phyloP scores from a whole-genome alignment of 2,797 vertebrate genomes.

The Selene dorsalis region DNA sequence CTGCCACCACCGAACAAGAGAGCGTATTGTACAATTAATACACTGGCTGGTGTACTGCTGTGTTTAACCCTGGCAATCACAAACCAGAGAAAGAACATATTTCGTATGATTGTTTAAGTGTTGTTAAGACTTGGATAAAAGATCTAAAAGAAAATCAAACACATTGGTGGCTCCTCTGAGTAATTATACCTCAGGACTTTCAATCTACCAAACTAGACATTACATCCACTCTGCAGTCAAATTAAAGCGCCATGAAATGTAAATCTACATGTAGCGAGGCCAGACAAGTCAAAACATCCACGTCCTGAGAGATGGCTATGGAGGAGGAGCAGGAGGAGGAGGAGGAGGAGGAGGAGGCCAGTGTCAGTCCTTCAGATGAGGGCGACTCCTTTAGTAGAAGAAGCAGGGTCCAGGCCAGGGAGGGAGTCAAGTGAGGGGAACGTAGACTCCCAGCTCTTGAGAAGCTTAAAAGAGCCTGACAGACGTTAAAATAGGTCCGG shows the following conservation, averaged over 20 bases:
- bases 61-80: neutral
- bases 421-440: neutral
- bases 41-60: neutral
- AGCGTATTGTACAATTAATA: constrained; percentile 13
- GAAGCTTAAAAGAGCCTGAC: constrained; percentile 20
- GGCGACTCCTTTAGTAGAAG: neutral
- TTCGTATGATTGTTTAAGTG: constrained; percentile 7
- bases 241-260: constrained; percentile 4
- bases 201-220: neutral
- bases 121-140: neutral
- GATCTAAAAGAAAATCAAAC: neutral
- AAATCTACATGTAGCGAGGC: neutral
- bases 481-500: constrained; percentile 25
- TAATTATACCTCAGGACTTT: neutral
- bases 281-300: constrained; percentile 4
- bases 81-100: neutral
- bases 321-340: constrained; percentile 1
- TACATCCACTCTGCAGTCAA: constrained; percentile 6
- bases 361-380: neutral
- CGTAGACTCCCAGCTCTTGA: constrained; percentile 3
- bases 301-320: constrained; percentile 10
- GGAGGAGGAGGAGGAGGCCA: neutral
- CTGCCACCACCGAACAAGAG: constrained; percentile 5
- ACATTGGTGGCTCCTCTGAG: constrained; percentile 1
- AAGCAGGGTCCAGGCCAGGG: too few species aligned